Conservation (phyloP, 2,888 invertebrate species). For the Drosophila birchii region DNA sequence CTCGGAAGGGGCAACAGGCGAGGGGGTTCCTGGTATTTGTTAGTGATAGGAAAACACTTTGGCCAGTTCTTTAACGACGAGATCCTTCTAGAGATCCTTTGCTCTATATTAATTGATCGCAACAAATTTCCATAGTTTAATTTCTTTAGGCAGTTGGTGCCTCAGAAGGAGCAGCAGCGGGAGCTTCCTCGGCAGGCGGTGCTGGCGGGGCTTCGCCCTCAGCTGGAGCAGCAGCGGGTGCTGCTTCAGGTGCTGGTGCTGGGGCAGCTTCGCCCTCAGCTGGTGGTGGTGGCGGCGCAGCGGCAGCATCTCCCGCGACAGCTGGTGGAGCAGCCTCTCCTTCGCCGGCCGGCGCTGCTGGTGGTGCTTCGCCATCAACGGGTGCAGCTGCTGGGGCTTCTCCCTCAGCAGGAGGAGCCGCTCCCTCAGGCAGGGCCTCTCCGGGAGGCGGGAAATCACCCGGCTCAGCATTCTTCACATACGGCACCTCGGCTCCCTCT, state of each 20-base stretch:
- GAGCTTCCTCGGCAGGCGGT: constrained; percentile 14
- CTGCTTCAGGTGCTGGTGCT: constrained; percentile 49
- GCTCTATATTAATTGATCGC: constrained; percentile 51
- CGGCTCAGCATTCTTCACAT: constrained; percentile 84
- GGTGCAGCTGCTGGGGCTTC: constrained; percentile 63
- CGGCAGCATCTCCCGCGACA: constrained; percentile 59
- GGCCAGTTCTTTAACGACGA: constrained; percentile 52
- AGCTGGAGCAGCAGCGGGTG: constrained; percentile 71
- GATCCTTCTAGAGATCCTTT: constrained; percentile 60
- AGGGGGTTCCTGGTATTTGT: constrained; percentile 17
- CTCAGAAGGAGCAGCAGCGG: constrained; percentile 39
- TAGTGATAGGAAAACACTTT: constrained; percentile 56
- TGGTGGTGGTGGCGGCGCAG: constrained; percentile 39
- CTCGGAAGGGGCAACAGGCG: constrained; percentile 8
- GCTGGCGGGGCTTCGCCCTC: constrained; percentile 61
- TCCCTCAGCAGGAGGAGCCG: constrained; percentile 61
- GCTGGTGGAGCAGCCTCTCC: constrained; percentile 57
- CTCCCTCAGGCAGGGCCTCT: constrained; percentile 53
- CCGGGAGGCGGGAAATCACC: constrained; percentile 61
- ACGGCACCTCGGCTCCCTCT: constrained; percentile 85
- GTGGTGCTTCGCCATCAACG: constrained; percentile 41
- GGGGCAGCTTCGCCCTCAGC: constrained; percentile 57
- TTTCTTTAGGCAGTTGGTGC: constrained; percentile 43
- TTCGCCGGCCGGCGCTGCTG: constrained; percentile 59
- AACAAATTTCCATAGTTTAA: constrained; percentile 12